Percentiles rank a stretch among this genome's conserved stretches.
Evolutionary conservation across 2,113 vertebrate species (phyloP).

Genomic region (Sphaerodactylus townsendi): DNA sequence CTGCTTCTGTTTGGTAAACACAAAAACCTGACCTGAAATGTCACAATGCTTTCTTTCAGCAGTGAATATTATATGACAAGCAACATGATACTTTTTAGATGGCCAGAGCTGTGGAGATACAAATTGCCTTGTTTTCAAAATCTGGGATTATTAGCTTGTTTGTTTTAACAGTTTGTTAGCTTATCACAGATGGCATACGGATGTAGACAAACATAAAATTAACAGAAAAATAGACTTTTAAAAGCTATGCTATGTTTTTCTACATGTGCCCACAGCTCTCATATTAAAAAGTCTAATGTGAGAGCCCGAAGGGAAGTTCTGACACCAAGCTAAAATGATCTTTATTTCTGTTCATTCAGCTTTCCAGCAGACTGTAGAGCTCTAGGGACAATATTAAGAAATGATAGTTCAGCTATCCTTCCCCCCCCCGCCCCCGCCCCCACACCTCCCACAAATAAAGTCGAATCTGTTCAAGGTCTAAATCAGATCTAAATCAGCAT

Average conservation of each 20-base stretch:
- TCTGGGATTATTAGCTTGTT: slow-evolving; percentile 32
- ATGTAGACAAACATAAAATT: background rate
- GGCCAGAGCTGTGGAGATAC: slow-evolving; percentile 33
- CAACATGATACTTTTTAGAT: slow-evolving; percentile 40
- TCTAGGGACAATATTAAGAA: slow-evolving; percentile 1
- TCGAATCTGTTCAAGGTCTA: slow-evolving; percentile 1
- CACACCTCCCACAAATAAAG: no score
- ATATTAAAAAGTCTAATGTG: background rate
- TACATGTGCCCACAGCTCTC: background rate
- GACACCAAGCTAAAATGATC: background rate
- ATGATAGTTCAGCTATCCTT: background rate
- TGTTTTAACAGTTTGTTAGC: slow-evolving; percentile 7
- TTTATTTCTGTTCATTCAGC: background rate
- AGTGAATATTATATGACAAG: slow-evolving; percentile 6
- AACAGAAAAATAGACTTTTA: background rate
- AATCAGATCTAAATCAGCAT: background rate
- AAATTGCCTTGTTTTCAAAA: slow-evolving; percentile 39
- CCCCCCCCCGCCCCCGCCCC: no score
- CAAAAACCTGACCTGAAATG: background rate
- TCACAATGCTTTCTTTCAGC: background rate
- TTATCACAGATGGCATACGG: background rate
- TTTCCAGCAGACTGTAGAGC: background rate
- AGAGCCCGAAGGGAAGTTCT: background rate
- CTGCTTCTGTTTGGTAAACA: no score
- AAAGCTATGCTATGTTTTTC: background rate